Conservation (phyloP, 2,797 vertebrate species). For the Enteromius viviparus region DNA sequence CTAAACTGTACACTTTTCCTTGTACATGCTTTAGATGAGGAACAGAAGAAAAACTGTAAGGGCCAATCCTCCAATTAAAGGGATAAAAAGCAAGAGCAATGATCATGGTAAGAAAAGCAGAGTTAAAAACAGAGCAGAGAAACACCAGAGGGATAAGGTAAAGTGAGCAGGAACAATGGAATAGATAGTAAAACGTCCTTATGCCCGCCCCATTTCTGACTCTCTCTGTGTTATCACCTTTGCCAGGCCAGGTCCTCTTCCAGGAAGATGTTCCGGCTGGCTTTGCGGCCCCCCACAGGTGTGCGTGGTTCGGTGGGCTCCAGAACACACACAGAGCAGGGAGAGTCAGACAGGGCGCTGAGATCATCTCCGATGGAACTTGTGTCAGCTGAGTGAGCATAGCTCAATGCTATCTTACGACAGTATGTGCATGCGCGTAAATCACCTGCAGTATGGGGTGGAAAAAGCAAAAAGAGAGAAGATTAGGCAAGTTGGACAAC, state of each 20-base stretch:
- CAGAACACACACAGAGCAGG: conserved; percentile 84
- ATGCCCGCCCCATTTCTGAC: background rate
- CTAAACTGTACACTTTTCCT: background rate
- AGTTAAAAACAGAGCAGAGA: conserved; percentile 28
- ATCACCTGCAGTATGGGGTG: conserved; percentile 80
- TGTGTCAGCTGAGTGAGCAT: conserved; percentile 93
- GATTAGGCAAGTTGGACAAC: background rate
- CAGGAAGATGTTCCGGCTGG: conserved; percentile 96
- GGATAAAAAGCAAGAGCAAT: background rate
- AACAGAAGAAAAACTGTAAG: background rate
- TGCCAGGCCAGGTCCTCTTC: conserved; percentile 97
- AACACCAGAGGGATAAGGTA: conserved; percentile 4
- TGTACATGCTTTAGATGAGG: background rate
- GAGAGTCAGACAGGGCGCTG: conserved; percentile 88
- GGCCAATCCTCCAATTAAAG: background rate
- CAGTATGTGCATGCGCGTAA: conserved; percentile 96
- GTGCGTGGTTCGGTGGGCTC: conserved; percentile 94
- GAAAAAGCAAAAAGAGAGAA: background rate
- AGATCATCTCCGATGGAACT: conserved; percentile 94
- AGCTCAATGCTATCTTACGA: conserved; percentile 94
- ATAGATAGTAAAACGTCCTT: conserved; percentile 25
- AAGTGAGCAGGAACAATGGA: conserved; percentile 27
- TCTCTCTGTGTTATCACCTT: conserved; percentile 76
- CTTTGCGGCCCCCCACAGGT: conserved; percentile 91
- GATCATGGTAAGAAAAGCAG: conserved; percentile 28